Percentiles rank a stretch among this genome's conserved stretches.
These are phyloP conservation scores for Amphilophus citrinellus DNA, from an alignment of 2,113 vertebrate genomes.

Conservation along the genomic window DNA sequence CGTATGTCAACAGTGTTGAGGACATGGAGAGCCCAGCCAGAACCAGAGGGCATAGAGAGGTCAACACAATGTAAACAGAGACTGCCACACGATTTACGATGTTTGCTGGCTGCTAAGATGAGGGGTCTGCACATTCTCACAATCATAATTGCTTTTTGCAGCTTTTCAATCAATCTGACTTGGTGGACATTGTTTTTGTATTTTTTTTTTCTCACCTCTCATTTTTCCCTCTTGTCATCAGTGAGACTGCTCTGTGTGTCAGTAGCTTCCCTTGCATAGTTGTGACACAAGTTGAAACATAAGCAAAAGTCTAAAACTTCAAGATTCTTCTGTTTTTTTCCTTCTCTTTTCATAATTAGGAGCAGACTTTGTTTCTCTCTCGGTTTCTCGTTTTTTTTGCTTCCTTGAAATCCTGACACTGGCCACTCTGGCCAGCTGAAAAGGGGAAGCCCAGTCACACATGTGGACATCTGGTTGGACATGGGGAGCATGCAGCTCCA, in stretches of 20 bases:
- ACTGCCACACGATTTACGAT: slow-evolving; percentile 77
- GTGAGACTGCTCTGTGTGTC: slow-evolving; percentile 22
- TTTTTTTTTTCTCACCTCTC: slow-evolving; percentile 46
- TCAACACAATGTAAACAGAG: slow-evolving; percentile 78
- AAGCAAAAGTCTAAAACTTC: slow-evolving; percentile 28
- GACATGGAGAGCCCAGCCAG: slow-evolving; percentile 57
- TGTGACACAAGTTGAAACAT: slow-evolving; percentile 31
- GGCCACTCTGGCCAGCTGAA: slow-evolving; percentile 34
- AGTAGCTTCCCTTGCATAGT: slow-evolving; percentile 32
- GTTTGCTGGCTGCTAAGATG: slow-evolving; percentile 76
- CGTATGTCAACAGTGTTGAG: slow-evolving; percentile 57
- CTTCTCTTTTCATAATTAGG: slow-evolving; percentile 39
- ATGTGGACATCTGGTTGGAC: slow-evolving; percentile 71
- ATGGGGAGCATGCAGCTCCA: slow-evolving; percentile 23
- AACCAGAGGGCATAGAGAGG: slow-evolving; percentile 65
- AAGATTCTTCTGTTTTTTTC: slow-evolving; percentile 5
- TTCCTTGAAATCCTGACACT: slow-evolving; percentile 31
- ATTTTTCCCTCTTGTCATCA: slow-evolving; percentile 41
- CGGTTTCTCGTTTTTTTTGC: not conserved
- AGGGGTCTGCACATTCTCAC: slow-evolving; percentile 82
- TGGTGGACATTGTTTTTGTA: slow-evolving; percentile 57
- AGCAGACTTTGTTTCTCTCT: slow-evolving; percentile 39
- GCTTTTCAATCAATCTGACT: slow-evolving; percentile 80
- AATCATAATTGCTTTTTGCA: slow-evolving; percentile 83
- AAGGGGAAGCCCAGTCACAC: slow-evolving; percentile 63